phyloP scores from a whole-genome alignment of 2,797 vertebrate genomes.

The Phoebastria nigripes region DNA sequence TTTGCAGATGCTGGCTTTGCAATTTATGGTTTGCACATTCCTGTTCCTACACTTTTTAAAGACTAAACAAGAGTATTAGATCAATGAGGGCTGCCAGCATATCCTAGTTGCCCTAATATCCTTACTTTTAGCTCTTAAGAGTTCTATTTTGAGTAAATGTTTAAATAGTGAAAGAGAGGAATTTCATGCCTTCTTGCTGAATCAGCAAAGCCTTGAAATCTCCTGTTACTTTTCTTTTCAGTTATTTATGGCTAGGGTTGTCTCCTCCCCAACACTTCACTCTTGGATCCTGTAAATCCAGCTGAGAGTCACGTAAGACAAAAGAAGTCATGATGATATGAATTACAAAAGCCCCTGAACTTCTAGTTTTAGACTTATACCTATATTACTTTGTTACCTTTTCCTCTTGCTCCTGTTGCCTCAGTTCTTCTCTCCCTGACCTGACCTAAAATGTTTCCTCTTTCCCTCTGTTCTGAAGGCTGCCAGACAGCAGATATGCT shows the following conservation, averaged over 20 bases:
- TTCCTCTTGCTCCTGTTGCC: not conserved
- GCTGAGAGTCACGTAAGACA: not conserved
- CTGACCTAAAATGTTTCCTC: not conserved
- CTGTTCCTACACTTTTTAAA: not conserved
- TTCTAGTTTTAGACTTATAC: not conserved
- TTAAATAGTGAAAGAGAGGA: not conserved
- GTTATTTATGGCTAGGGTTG: not conserved
- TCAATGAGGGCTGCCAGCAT: not conserved
- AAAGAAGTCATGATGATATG: not conserved
- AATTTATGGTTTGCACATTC: not conserved
- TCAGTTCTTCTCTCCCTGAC: not conserved
- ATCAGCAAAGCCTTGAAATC: not conserved
- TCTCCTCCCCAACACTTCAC: not conserved
- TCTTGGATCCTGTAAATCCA: not conserved
- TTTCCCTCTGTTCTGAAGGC: not conserved
- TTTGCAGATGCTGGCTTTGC: slow-evolving; percentile 21
- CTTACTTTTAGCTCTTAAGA: not conserved
- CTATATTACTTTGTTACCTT: not conserved
- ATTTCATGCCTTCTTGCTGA: slow-evolving; percentile 2
- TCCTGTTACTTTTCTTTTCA: not conserved
- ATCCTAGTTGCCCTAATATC: not conserved
- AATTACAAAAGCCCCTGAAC: not conserved
- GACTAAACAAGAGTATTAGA: not conserved
- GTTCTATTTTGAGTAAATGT: not conserved
- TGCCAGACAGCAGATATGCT: not conserved